Evolutionary conservation across 2,797 vertebrate species (phyloP).

Genomic region (Periophthalmus magnuspinnatus): DNA sequence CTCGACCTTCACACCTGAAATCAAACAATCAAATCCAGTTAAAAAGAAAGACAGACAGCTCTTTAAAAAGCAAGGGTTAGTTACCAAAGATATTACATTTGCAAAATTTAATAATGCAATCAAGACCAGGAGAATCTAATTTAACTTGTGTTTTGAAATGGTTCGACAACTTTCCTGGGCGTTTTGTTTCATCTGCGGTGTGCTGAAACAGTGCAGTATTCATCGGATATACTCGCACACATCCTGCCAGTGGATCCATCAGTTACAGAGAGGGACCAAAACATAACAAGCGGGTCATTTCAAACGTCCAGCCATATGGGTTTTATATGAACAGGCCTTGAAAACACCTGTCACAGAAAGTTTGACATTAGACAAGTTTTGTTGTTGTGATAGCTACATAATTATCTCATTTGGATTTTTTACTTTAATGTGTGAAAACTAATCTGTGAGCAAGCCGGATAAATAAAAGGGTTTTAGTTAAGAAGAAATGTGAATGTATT

Average conservation of each 20-base stretch:
- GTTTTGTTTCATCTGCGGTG: slow-evolving; percentile 59
- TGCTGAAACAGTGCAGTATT: slow-evolving; percentile 61
- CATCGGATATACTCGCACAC: slow-evolving; percentile 33
- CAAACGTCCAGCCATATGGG: slow-evolving; percentile 63
- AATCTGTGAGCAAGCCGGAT: slow-evolving; percentile 3
- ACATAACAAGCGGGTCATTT: slow-evolving; percentile 57
- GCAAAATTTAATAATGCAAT: slow-evolving; percentile 72
- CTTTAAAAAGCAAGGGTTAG: slow-evolving; percentile 48
- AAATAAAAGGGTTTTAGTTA: neutral
- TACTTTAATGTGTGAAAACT: neutral
- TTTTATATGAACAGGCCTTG: slow-evolving; percentile 48
- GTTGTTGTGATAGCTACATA: neutral
- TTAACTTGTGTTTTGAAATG: slow-evolving; percentile 70
- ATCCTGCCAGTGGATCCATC: slow-evolving; percentile 54
- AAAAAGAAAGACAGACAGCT: slow-evolving; percentile 22
- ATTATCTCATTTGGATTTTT: neutral
- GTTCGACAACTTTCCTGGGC: slow-evolving; percentile 66
- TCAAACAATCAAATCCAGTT: slow-evolving; percentile 42
- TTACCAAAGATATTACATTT: slow-evolving; percentile 59
- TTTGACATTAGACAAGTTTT: slow-evolving; percentile 31
- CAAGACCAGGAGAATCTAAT: slow-evolving; percentile 69
- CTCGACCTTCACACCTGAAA: slow-evolving; percentile 53
- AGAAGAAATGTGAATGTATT: neutral
- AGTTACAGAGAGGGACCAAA: slow-evolving; percentile 32
- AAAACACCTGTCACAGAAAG: slow-evolving; percentile 54